phyloP scores from a whole-genome alignment of 2,797 vertebrate species.

The Mormyrus hasselquistii region DNA sequence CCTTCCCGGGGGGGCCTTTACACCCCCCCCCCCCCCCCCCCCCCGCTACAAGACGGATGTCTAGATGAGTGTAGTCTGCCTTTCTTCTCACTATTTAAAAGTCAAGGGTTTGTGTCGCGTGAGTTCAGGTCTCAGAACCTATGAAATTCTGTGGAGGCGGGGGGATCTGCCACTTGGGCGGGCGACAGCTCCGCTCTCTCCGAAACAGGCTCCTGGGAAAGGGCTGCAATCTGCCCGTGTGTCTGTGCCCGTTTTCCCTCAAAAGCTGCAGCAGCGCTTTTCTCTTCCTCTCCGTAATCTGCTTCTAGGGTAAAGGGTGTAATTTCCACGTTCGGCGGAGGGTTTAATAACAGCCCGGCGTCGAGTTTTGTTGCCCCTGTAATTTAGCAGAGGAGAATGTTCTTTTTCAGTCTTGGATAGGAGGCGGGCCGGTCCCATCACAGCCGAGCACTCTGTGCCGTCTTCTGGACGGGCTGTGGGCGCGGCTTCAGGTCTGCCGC shows the following conservation, averaged over 20 bases:
- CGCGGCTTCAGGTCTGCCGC: constrained; percentile 32
- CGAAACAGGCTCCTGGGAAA: neutral
- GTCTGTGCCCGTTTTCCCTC: neutral
- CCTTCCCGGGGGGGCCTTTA: no score
- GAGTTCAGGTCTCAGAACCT: neutral
- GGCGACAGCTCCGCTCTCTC: neutral
- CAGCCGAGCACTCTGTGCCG: constrained; percentile 37
- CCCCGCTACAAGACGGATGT: neutral
- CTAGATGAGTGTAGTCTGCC: neutral
- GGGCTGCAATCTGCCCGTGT: neutral
- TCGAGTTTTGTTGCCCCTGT: constrained; percentile 42
- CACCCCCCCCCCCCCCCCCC: no score
- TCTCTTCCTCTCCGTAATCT: constrained; percentile 5
- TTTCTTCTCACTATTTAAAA: neutral
- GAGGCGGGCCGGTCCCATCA: constrained; percentile 39
- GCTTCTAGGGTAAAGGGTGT: constrained; percentile 17
- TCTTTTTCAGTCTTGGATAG: constrained; percentile 40
- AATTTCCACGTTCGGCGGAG: constrained; percentile 31
- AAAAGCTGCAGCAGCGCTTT: neutral
- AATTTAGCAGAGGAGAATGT: constrained; percentile 47
- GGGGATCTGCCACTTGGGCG: neutral
- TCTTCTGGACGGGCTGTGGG: constrained; percentile 36
- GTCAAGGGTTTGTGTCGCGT: neutral
- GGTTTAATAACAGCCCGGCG: constrained; percentile 26
- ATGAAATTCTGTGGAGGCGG: neutral